A percentile compares a stretch with the other conserved stretches of the same genome.
These are phyloP conservation scores for Callimorpha dominula DNA, from an alignment of 2,888 invertebrate genomes.

Conservation along the genomic window DNA sequence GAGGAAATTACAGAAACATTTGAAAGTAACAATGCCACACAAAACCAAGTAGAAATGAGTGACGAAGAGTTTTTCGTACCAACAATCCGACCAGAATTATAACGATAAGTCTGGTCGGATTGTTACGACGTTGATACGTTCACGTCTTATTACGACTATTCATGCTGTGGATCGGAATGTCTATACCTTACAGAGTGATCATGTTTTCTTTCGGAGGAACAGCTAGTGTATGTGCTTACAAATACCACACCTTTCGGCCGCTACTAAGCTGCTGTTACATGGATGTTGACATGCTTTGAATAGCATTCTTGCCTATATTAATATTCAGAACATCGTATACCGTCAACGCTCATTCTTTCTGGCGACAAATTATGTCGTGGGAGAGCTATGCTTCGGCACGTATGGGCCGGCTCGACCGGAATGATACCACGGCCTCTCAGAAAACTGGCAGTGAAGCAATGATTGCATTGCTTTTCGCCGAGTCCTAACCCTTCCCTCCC, in stretches of 20 bases:
- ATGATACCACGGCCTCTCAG: no score
- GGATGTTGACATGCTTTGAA: constrained; percentile 69
- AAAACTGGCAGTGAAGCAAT: no score
- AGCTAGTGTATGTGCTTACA: constrained; percentile 70
- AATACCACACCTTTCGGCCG: constrained; percentile 68
- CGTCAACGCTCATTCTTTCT: constrained; percentile 77
- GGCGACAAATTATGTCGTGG: no score
- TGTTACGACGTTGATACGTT: no score
- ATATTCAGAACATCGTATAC: constrained; percentile 77
- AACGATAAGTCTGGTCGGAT: no score
- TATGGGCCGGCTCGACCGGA: no score
- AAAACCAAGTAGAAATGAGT: not conserved
- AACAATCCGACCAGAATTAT: constrained; percentile 53
- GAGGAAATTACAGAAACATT: not conserved
- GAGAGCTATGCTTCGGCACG: no score
- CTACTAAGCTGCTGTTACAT: constrained; percentile 71
- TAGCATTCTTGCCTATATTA: constrained; percentile 70
- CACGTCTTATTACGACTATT: constrained; percentile 68
- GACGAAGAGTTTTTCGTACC: not conserved
- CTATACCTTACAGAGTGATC: constrained; percentile 73
- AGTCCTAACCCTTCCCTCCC: no score
- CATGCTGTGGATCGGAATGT: constrained; percentile 70
- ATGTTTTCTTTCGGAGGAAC: constrained; percentile 77
- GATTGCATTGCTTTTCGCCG: no score
- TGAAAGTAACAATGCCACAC: no score